These are phyloP conservation scores for Drosophila leontia DNA, from an alignment of 1,140 invertebrate species.

Conservation along the genomic window DNA sequence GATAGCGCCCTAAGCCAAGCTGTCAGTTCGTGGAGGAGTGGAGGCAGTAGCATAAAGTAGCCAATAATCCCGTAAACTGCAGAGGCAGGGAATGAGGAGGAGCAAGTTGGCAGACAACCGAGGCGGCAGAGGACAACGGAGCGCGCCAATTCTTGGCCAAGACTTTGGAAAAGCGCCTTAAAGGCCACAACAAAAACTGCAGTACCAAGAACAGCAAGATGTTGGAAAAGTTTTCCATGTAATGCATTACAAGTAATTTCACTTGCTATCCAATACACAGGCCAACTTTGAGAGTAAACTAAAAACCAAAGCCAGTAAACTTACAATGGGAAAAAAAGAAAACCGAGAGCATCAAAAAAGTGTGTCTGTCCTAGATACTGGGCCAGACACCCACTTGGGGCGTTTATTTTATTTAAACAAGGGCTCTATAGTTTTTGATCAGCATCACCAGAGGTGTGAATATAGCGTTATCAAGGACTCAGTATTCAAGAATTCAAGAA, in stretches of 20 bases:
- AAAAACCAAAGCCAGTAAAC: conserved; percentile 66
- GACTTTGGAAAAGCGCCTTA: conserved; percentile 51
- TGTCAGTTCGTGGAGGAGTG: conserved; percentile 31
- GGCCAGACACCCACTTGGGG: conserved; percentile 27
- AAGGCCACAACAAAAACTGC: conserved; percentile 50
- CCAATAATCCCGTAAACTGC: conserved; percentile 68
- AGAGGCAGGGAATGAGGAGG: conserved; percentile 7
- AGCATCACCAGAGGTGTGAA: not conserved
- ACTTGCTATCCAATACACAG: conserved; percentile 61
- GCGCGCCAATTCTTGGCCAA: conserved; percentile 45
- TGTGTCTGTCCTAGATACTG: conserved; percentile 10
- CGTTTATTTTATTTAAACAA: conserved; percentile 11
- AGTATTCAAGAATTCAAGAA: conserved; percentile 23
- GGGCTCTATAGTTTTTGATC: not conserved
- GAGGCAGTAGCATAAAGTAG: conserved; percentile 69
- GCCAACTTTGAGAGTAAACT: conserved; percentile 53
- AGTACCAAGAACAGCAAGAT: conserved; percentile 29
- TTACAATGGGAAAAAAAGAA: not conserved
- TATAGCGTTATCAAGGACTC: not conserved
- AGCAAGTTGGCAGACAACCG: conserved; percentile 49
- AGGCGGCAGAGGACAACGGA: conserved; percentile 51
- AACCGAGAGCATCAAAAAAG: conserved; percentile 44
- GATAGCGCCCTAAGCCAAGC: conserved; percentile 60
- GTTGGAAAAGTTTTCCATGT: conserved; percentile 70
- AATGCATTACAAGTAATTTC: conserved; percentile 83